A percentile compares a stretch with the other conserved stretches of the same genome.
Conservation (phyloP, 2,888 invertebrate genomes). For the Protodeltote pygarga region DNA sequence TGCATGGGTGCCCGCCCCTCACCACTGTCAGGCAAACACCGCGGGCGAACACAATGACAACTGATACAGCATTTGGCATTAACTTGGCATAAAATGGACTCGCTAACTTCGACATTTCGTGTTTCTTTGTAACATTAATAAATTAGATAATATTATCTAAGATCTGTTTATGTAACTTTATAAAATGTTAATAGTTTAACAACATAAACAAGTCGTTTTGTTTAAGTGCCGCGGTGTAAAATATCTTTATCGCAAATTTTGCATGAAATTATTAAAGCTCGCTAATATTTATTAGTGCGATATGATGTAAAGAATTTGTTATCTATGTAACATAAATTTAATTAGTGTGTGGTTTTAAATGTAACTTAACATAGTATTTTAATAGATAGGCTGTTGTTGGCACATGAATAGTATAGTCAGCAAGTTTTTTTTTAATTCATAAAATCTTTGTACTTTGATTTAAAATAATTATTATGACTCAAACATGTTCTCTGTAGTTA, state of each 20-base stretch:
- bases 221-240: constrained; percentile 15
- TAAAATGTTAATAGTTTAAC: constrained; percentile 26
- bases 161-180: constrained; percentile 24
- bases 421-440: constrained; percentile 13
- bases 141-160: constrained; percentile 27
- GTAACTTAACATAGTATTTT: too few species aligned
- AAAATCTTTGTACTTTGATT: too few species aligned
- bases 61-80: constrained; percentile 46
- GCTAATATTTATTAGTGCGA: constrained; percentile 17
- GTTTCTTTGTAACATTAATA: constrained; percentile 35
- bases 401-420: neutral
- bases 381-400: too few species aligned
- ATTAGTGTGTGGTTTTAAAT: too few species aligned
- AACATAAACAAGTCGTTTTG: constrained; percentile 24
- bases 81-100: constrained; percentile 36
- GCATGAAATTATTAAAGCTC: constrained; percentile 19
- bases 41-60: constrained; percentile 40
- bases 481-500: constrained; percentile 12
- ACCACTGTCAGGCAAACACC: constrained; percentile 9
- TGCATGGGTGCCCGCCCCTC: neutral
- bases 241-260: constrained; percentile 25
- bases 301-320: neutral
- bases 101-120: constrained; percentile 35
- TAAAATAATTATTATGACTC: constrained; percentile 18
- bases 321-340: constrained; percentile 2